Base-by-base conservation (phyloP, 1,140 invertebrate genomes). In the Acromyrmex heyeri region DNA sequence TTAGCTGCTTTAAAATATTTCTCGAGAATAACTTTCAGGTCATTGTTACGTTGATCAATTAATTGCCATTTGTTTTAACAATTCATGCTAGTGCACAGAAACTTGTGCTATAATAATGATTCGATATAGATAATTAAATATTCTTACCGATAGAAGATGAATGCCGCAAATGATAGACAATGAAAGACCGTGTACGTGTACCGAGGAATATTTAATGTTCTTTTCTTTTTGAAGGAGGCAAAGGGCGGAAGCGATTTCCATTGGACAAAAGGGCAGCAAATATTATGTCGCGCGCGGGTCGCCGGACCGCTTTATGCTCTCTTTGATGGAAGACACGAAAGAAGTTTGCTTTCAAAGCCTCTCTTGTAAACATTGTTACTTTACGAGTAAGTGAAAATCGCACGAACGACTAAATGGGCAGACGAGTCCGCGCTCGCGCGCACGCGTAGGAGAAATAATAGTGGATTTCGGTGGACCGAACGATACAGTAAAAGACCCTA, bases 351-450 rank as follows among this genome's bases (percentile, higher is more conserved):
- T 57, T 83, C 79, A 83, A 83, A 83, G 79, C 69, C 24, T 73
- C 50, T 24, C 79, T 83, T 83, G 69, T 73, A 83, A 83, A 83
- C 69, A 83, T 83, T 83, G 79, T 83, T 83, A 83, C 69, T 75
- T 83, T 83, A 57, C 69, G 27, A 75, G 44, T 38, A 70, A 82
- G 34, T 73, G 69, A 83, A 73, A 75, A 83, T 75, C 69, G 79
- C 55, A 55, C 79, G 34, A 59, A 55, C 53, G 53, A 70, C 24
- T 44, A 27, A 53, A 69, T 21, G 30, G 27, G 53, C 24, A 53
- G 27, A 21, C 38, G 48, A 55, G 64, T 16, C 5, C 18, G 62
- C 8, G 62, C 14, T 27, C 30, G 50, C 50, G 16, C 16, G 34
- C 30, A 6, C 30, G 6, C 5, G 34, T 44, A 44, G 8, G 10